phyloP scores from a whole-genome alignment of 2,888 invertebrate genomes.

The Catocala nupta region DNA sequence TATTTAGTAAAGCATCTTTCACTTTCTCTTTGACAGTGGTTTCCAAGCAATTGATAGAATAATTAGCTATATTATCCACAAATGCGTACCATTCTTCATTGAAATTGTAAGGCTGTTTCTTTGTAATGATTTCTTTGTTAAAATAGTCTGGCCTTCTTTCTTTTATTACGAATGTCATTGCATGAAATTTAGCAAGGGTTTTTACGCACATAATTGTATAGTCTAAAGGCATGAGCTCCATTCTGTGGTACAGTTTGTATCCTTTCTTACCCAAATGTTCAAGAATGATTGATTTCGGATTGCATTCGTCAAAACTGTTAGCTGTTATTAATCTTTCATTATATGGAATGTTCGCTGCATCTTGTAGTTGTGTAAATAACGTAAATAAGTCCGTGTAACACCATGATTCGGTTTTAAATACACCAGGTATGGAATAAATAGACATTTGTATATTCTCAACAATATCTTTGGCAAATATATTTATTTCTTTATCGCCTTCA shows the following conservation, averaged over 20 bases:
- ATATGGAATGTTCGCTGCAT: conserved; percentile 55
- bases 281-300: conserved; percentile 60
- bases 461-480: conserved; percentile 69
- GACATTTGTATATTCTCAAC: conserved; percentile 51
- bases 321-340: conserved; percentile 59
- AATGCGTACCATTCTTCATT: conserved; percentile 39
- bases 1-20: conserved; percentile 25
- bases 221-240: conserved; percentile 56
- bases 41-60: conserved; percentile 40
- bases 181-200: conserved; percentile 68
- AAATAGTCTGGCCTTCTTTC: conserved; percentile 58
- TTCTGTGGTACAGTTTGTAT: conserved; percentile 57
- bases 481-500: conserved; percentile 47
- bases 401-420: conserved; percentile 62
- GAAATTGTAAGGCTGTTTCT: conserved; percentile 44
- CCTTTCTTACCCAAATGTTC: conserved; percentile 64
- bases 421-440: conserved; percentile 55
- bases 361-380: conserved; percentile 60
- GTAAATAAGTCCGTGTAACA: conserved; percentile 62
- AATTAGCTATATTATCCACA: conserved; percentile 43
- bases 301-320: conserved; percentile 57
- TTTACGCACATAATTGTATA: conserved; percentile 60
- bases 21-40: conserved; percentile 20
- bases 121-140: conserved; percentile 30
- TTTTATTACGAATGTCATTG: conserved; percentile 61